Conservation (phyloP, 2,888 invertebrate species). For the Entomobrya proxima region DNA sequence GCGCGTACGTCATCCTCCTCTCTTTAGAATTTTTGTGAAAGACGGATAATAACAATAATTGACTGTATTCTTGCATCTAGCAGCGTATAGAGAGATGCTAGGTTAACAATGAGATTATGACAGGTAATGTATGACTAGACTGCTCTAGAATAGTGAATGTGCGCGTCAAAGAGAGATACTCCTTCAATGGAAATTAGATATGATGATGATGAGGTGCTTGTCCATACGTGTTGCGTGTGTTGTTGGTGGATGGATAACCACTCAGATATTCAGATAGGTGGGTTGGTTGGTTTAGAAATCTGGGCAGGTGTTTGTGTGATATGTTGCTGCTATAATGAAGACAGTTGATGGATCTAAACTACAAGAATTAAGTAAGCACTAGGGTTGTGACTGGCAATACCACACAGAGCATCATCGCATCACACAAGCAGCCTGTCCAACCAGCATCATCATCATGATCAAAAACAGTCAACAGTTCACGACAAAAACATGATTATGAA, state of each 20-base stretch:
- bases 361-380: constrained; percentile 32
- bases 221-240: constrained; percentile 3
- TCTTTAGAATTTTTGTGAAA: not conserved
- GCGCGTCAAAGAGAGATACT: not conserved
- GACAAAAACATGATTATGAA: constrained; percentile 44
- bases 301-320: constrained; percentile 61
- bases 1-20: not conserved
- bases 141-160: constrained; percentile 53
- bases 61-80: constrained; percentile 18
- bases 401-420: constrained; percentile 41
- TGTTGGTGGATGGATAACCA: constrained; percentile 3
- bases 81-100: not conserved
- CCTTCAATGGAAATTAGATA: constrained; percentile 58
- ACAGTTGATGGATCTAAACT: constrained; percentile 65
- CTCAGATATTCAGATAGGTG: not conserved
- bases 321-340: constrained; percentile 59
- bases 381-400: not conserved
- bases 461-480: constrained; percentile 10
- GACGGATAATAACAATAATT: constrained; percentile 10
- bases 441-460: constrained; percentile 19
- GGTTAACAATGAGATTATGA: constrained; percentile 67
- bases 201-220: constrained; percentile 37
- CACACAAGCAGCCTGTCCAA: constrained; percentile 23
- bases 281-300: constrained; percentile 48
- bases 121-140: constrained; percentile 60